These are phyloP conservation scores for Hemichromis elongatus DNA, from an alignment of 2,113 vertebrate species.

Conservation along the genomic window DNA sequence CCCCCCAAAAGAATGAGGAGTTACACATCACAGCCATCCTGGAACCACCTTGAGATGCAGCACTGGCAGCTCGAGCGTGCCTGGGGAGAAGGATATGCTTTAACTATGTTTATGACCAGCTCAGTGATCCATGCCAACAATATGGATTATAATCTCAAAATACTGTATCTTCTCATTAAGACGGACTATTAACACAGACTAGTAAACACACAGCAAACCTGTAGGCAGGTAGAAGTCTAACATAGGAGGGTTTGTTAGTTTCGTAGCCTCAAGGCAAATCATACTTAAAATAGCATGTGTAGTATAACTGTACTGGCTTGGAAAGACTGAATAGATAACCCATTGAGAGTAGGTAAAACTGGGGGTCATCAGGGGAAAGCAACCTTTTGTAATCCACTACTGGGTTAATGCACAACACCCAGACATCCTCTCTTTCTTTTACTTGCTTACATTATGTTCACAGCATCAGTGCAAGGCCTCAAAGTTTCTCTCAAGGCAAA, in stretches of 20 bases:
- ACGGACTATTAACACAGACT: not conserved
- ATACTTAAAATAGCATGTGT: not conserved
- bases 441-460: not conserved
- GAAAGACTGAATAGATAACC: not conserved
- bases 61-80: not conserved
- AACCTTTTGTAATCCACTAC: not conserved
- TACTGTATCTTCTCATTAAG: not conserved
- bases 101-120: accelerated
- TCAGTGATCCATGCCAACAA: too few relatives aligned
- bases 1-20: not conserved
- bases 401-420: not conserved
- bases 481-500: not conserved
- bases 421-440: not conserved
- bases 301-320: not conserved
- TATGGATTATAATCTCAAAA: not conserved
- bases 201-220: not conserved
- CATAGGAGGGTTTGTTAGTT: not conserved
- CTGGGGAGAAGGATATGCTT: not conserved
- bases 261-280: not conserved
- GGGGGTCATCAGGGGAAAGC: not conserved
- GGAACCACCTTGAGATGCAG: not conserved
- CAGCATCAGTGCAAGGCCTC: not conserved
- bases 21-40: not conserved
- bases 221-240: not conserved
- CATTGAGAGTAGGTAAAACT: not conserved